Base-by-base conservation (phyloP, 2,113 vertebrate genomes). In the Elanoides forficatus region DNA sequence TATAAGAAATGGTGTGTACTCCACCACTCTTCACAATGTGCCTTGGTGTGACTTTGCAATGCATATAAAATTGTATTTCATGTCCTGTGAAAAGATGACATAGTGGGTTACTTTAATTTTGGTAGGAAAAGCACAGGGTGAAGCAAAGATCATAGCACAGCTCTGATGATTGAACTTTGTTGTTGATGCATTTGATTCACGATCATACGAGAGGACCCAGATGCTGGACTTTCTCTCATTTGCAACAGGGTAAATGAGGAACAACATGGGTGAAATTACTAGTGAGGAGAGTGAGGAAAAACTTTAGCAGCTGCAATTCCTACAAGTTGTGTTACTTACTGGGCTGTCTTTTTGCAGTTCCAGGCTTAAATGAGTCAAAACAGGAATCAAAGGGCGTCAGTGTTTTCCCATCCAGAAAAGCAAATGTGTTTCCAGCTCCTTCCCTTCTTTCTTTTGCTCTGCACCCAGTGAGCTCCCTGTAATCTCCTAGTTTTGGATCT, bases 281-380 rank as follows among this genome's bases (percentile, higher is more conserved):
- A 8, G 43, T 12, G 43, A 67, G 52, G 29, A 84, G 38, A 59
- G 29, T 12, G 30, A 89, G 56, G 53, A 19, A 68, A 71, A 92
- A 50, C 22, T 65, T 84, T 2, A 89, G 76, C 60, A 85, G 62
- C 45, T 93, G 73, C 66, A 65, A 2, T 32, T 87, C 42, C 67
- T 88, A 13, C 88, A 82, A 81, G 16, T 20, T 86, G 4, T 84
- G 43, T 75, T 88, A 71, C 83, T 62, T 81, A 55, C 63, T 60
- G 60, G 25, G 17, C 43, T 81, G 50, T 50, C 47, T 58, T 94
- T 67, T 56, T 93, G 58, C 66, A 84, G 66, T 81, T 97, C 60
- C 65, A 90, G 73, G 65, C 36, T 91, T 60, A 93, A 93, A 84
- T 84, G 86, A 86, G 80, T 86, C 86, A 92, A 95, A 94, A 81